Conservation (phyloP, 2,113 vertebrate species). For the Ameiurus melas region DNA sequence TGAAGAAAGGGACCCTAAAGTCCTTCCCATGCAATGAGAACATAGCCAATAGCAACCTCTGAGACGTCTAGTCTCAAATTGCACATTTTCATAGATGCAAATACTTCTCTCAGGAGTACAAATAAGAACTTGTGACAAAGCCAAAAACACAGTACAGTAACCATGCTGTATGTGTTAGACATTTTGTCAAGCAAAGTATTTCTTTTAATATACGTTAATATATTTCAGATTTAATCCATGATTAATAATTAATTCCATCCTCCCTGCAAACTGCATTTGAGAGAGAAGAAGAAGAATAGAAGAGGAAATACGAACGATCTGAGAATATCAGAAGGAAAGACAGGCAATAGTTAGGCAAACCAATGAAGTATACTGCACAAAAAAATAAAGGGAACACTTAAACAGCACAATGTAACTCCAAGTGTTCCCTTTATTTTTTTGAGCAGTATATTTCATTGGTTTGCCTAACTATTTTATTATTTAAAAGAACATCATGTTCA, state of each 20-base stretch:
- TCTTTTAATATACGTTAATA: slow-evolving; percentile 27
- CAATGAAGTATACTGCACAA: too few relatives aligned
- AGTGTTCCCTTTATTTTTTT: too few relatives aligned
- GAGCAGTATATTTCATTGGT: too few relatives aligned
- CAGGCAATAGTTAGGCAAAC: not conserved
- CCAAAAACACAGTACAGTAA: not conserved
- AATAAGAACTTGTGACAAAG: not conserved
- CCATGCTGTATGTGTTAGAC: not conserved
- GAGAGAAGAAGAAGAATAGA: not conserved
- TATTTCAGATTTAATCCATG: slow-evolving; percentile 56
- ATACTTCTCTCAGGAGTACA: not conserved
- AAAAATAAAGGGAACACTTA: too few relatives aligned
- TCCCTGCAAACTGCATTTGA: slow-evolving; percentile 59
- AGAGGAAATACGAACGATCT: not conserved
- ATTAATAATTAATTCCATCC: slow-evolving; percentile 70
- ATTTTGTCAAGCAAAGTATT: not conserved
- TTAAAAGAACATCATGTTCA: not conserved
- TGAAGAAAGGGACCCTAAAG: slow-evolving; percentile 17
- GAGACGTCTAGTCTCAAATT: not conserved
- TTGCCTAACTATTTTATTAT: too few relatives aligned
- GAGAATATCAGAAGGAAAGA: not conserved
- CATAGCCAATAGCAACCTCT: slow-evolving; percentile 18
- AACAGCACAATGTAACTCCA: too few relatives aligned
- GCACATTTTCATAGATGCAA: slow-evolving; percentile 6
- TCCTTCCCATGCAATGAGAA: slow-evolving; percentile 42